phyloP scores from a whole-genome alignment of 2,888 invertebrate genomes.

The Digitonthophagus gazella region DNA sequence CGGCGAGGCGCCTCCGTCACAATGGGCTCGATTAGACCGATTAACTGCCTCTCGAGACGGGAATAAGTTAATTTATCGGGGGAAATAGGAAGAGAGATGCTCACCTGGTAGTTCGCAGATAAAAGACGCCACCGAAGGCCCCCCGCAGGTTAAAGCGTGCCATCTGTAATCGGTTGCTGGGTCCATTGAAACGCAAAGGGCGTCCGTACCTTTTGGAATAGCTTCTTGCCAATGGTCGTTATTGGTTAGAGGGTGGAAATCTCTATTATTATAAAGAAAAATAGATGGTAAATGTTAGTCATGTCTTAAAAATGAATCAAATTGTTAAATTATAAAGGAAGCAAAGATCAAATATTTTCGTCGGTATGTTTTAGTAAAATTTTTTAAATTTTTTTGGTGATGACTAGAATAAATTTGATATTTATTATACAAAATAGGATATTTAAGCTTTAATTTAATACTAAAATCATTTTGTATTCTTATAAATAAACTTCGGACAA shows the following conservation, averaged over 20 bases:
- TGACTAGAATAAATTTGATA: too few relatives aligned
- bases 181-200: constrained; percentile 73
- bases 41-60: not conserved
- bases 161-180: constrained; percentile 76
- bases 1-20: not conserved
- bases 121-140: constrained; percentile 74
- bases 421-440: too few relatives aligned
- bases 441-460: too few relatives aligned
- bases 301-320: too few relatives aligned
- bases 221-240: constrained; percentile 74
- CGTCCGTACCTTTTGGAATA: constrained; percentile 58
- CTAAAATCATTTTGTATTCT: too few relatives aligned
- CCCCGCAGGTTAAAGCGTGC: constrained; percentile 73
- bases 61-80: not conserved
- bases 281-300: too few relatives aligned
- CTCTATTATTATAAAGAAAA: too few relatives aligned
- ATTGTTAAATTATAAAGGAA: too few relatives aligned
- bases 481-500: too few relatives aligned
- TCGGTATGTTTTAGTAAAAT: too few relatives aligned
- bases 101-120: constrained; percentile 78
- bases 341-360: too few relatives aligned
- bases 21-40: constrained; percentile 9
- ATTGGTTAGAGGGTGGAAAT: constrained; percentile 59
- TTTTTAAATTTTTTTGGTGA: too few relatives aligned
- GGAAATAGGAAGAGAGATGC: constrained; percentile 23